Percentiles rank a stretch among this genome's conserved stretches.
Conservation (phyloP, 2,888 invertebrate species). For the Neria commutata region DNA sequence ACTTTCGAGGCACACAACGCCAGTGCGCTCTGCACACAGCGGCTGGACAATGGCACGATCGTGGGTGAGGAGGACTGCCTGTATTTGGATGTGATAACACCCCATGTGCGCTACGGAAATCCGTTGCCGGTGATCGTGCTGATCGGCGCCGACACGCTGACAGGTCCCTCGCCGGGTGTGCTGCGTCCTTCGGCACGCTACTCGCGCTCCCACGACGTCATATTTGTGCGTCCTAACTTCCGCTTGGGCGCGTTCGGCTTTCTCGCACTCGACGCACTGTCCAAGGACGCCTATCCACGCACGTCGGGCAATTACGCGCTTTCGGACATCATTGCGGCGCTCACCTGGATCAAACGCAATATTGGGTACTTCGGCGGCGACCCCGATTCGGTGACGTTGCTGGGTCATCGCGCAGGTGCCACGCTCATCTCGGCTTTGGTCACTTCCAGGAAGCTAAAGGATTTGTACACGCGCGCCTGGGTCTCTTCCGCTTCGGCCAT, state of each 20-base stretch:
- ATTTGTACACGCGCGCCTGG: constrained; percentile 79
- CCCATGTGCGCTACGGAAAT: constrained; percentile 77
- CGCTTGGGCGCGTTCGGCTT: constrained; percentile 82
- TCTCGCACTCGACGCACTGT: constrained; percentile 74
- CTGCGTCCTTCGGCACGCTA: constrained; percentile 77
- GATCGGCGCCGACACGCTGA: constrained; percentile 79
- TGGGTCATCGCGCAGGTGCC: constrained; percentile 86
- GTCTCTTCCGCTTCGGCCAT: constrained; percentile 78
- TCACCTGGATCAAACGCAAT: constrained; percentile 82
- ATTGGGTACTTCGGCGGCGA: constrained; percentile 86
- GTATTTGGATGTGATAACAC: constrained; percentile 81
- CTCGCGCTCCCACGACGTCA: constrained; percentile 77
- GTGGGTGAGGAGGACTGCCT: constrained; percentile 83
- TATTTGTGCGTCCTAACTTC: constrained; percentile 88
- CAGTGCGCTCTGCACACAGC: constrained; percentile 73
- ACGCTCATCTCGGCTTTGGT: constrained; percentile 79
- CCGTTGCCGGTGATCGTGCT: constrained; percentile 83
- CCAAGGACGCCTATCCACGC: constrained; percentile 72
- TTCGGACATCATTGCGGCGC: constrained; percentile 76
- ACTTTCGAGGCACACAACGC: constrained; percentile 73
- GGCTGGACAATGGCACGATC: constrained; percentile 70
- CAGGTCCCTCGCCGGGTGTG: constrained; percentile 76
- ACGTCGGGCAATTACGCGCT: constrained; percentile 87
- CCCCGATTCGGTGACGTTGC: constrained; percentile 75
- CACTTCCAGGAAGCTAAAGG: constrained; percentile 67